phyloP scores from a whole-genome alignment of 2,888 invertebrate species.

The Euclidia mi region DNA sequence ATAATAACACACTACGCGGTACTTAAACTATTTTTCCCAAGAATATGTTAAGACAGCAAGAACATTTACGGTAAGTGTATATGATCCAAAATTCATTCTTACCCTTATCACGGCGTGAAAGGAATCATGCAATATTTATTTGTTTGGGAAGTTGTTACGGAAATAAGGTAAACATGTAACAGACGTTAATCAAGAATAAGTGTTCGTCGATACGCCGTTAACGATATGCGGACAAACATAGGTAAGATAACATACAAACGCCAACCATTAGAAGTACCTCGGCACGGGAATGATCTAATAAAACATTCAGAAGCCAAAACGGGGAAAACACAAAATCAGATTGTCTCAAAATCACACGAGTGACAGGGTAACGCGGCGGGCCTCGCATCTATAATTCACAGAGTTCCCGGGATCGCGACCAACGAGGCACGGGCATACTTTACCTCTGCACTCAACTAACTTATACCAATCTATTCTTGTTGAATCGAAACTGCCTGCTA shows the following conservation, averaged over 20 bases:
- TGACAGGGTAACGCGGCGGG: slow-evolving; percentile 78
- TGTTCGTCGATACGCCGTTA: slow-evolving; percentile 50
- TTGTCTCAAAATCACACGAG: slow-evolving; percentile 89
- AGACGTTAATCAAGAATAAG: slow-evolving; percentile 57
- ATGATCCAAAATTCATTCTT: slow-evolving; percentile 32
- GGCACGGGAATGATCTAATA: slow-evolving; percentile 78
- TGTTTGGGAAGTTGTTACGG: slow-evolving; percentile 47
- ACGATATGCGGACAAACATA: slow-evolving; percentile 61
- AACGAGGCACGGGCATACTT: slow-evolving; percentile 66
- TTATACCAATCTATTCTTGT: slow-evolving; percentile 75
- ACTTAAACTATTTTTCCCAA: slow-evolving; percentile 1
- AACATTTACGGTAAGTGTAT: slow-evolving; percentile 37
- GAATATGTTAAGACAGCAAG: slow-evolving; percentile 18
- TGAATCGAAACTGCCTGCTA: slow-evolving; percentile 56
- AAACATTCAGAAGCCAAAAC: slow-evolving; percentile 87
- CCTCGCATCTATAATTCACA: slow-evolving; percentile 86
- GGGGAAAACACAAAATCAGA: slow-evolving; percentile 88
- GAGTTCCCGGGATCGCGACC: slow-evolving; percentile 59
- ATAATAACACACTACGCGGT: too few relatives aligned
- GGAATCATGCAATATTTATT: slow-evolving; percentile 59
- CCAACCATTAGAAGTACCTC: slow-evolving; percentile 81
- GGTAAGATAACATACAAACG: slow-evolving; percentile 65
- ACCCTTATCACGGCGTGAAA: slow-evolving; percentile 52
- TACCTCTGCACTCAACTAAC: slow-evolving; percentile 64
- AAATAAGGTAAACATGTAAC: slow-evolving; percentile 48